phyloP scores from a whole-genome alignment of 2,888 invertebrate genomes.

The Sesia bembeciformis region DNA sequence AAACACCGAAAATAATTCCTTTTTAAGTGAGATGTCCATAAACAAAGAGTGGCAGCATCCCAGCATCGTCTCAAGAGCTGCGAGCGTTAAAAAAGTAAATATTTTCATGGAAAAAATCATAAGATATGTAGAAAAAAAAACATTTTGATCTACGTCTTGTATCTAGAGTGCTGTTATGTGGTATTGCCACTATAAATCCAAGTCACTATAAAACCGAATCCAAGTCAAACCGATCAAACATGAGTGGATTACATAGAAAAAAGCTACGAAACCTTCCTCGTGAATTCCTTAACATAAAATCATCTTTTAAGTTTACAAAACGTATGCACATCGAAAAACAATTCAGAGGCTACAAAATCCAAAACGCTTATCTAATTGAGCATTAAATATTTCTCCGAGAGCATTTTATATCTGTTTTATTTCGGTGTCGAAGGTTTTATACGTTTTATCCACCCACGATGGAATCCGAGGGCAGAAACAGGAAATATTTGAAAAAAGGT shows the following conservation, averaged over 20 bases:
- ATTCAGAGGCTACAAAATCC: slow-evolving; percentile 66
- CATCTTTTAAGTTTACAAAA: slow-evolving; percentile 5
- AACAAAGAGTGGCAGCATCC: slow-evolving; percentile 33
- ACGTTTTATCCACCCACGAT: slow-evolving; percentile 69
- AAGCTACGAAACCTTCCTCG: too few relatives aligned
- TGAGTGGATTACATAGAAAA: too few relatives aligned
- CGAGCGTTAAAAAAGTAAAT: neutral
- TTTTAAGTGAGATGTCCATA: slow-evolving; percentile 52
- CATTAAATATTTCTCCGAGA: slow-evolving; percentile 72
- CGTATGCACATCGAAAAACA: slow-evolving; percentile 47
- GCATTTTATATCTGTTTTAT: slow-evolving; percentile 69
- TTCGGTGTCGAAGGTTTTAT: slow-evolving; percentile 60
- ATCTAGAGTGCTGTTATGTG: too few relatives aligned
- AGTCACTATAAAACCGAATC: too few relatives aligned
- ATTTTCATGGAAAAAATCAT: too few relatives aligned
- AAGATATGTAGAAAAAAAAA: too few relatives aligned
- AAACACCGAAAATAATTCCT: slow-evolving; percentile 58
- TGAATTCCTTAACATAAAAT: too few relatives aligned
- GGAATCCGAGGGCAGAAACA: slow-evolving; percentile 49
- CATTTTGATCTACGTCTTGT: too few relatives aligned
- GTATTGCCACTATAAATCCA: too few relatives aligned
- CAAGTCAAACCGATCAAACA: too few relatives aligned
- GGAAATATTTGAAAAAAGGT: slow-evolving; percentile 68
- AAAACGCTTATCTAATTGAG: slow-evolving; percentile 73
- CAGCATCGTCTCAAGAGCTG: slow-evolving; percentile 1